Base-by-base conservation (phyloP, 2,113 vertebrate genomes). In the Xiphophorus maculatus region DNA sequence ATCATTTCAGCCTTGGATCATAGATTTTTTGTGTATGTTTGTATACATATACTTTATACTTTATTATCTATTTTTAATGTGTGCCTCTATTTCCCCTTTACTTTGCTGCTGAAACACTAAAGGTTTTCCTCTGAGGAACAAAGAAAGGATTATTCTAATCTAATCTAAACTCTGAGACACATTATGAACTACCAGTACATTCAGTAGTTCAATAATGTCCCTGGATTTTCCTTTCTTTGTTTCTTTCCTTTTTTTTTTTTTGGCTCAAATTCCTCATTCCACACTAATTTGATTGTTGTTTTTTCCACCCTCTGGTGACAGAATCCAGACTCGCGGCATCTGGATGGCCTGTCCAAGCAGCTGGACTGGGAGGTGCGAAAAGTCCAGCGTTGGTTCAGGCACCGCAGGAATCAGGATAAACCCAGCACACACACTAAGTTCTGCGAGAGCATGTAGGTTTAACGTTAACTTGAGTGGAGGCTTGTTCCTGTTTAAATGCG, bases 381-480 rank as follows among this genome's bases (percentile, higher is more conserved):
- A 93, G 94, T 99, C 90, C 96, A 99, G 89, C 95, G 96, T 84
- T 99, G 98, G 98, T 99, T 99, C 94, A 94, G 98, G 37, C 96
- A 96, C 33, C 95, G 98, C 80, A 95, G 98, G 93, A 99, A 97
- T 94, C 97, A 99, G 89, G 98, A 99, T 88, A 99, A 99, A 88
- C 97, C 98, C 86, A 96, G 96, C 89, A 96, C 91, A 61, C 95
- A 96, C 91, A 97, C 95, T 5, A 99, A 99, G 86, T 99, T 99
- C 92, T 97, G 97, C 83, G 98, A 99, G 93, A 99, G 98, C 98
- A 97, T 99, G 98, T 99, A 96, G 85, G 97, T 96, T 58, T 1
- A 72, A 28, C 22, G 19, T 69, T 42, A 54, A 73, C 51, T 27
- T 81, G 68, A 74, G 63, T 63, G 63, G 67, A 73, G 37, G 63